These are phyloP conservation scores for Novumbra hubbsi DNA, from an alignment of 2,797 vertebrate species.

Conservation along the genomic window DNA sequence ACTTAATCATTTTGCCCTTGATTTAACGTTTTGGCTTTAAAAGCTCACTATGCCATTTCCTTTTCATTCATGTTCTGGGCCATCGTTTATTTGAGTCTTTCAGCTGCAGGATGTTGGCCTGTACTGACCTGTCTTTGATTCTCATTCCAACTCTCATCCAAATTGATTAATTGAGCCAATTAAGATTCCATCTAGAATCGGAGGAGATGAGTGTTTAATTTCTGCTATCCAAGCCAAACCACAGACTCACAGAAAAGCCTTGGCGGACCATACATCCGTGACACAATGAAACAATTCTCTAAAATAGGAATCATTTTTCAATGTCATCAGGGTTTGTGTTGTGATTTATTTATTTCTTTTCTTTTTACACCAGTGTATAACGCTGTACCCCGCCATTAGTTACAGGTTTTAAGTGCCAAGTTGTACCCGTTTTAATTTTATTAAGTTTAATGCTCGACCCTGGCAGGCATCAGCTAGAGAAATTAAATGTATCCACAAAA, in stretches of 20 bases:
- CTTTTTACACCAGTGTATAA: not conserved
- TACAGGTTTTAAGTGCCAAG: slow-evolving; percentile 34
- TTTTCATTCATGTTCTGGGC: slow-evolving; percentile 15
- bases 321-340: not conserved
- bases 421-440: slow-evolving; percentile 49
- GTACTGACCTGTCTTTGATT: slow-evolving; percentile 15
- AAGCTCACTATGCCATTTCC: not conserved
- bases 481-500: slow-evolving; percentile 47
- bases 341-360: not conserved
- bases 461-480: slow-evolving; percentile 36
- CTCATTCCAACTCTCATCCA: slow-evolving; percentile 28
- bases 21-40: not conserved
- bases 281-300: not conserved
- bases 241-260: slow-evolving; percentile 18
- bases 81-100: slow-evolving; percentile 12
- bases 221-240: slow-evolving; percentile 21
- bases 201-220: slow-evolving; percentile 22
- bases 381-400: slow-evolving; percentile 32
- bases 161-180: slow-evolving; percentile 52
- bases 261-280: not conserved
- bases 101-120: slow-evolving; percentile 5
- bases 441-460: slow-evolving; percentile 51
- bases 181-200: slow-evolving; percentile 24
- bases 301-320: not conserved
- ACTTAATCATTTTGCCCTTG: not conserved